Base-by-base conservation (phyloP, 2,113 vertebrate genomes). In the Rhizomys pruinosus region DNA sequence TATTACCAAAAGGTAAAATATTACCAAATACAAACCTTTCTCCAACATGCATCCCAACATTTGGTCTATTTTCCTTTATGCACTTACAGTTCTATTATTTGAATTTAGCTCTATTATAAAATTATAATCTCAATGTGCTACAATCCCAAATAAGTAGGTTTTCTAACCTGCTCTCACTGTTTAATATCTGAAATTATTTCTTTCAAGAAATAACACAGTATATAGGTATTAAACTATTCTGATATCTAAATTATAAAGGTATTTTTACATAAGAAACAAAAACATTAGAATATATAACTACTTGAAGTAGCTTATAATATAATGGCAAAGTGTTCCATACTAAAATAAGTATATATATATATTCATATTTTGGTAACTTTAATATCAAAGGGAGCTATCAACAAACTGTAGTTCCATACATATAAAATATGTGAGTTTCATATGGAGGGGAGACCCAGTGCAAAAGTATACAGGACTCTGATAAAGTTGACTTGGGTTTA, bases 21-120 rank as follows among this genome's bases (percentile, higher is more conserved):
- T n/a, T n/a, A n/a, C n/a, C 17, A 92, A 77, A 73, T 68, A n/a
- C 11, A 27, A 44, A 74, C 72, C 44, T 68, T 88, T 95, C 47
- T 52, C 84, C 47, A 71, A 34, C 37, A 37, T 86, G 20, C 2
- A 63, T 6, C 17, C 61, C 23, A 22, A 22, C 2, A 19, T 23
- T 63, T 22, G 19, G 61, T 16, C 6, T 6, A 11, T 7, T 37
- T 7, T 59, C 25, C 5, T 17, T 39, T 76, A 7, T 10, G 47
- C 4, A 91, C 63, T 80, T 64, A 63, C 63, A 73, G 4, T 84
- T 90, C 4, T 42, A 37, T 8, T 84, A 89, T 68, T 34, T 16
- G 39, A 66, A 32, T 47, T 77, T 74, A 73, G 4, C 16, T 80
- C 79, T 84, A 47, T 80, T 79, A 25, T 61, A 77, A 80, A 96